phyloP scores from a whole-genome alignment of 2,113 vertebrate species.

The Rhinolophus sinicus region DNA sequence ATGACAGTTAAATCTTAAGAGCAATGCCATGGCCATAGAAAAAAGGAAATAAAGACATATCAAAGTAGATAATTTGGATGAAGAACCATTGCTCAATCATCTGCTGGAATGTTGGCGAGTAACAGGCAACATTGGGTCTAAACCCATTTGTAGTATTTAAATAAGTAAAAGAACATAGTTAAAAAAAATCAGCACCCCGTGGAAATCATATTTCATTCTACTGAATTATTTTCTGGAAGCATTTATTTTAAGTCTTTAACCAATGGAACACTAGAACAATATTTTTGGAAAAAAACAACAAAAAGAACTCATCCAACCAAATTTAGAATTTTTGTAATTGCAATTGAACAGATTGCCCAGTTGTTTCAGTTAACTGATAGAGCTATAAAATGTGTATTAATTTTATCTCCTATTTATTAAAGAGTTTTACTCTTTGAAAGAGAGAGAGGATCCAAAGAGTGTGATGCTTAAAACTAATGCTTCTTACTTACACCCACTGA shows the following conservation, averaged over 20 bases:
- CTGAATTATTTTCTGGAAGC: background rate
- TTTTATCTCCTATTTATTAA: slow-evolving; percentile 25
- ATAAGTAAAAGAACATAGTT: background rate
- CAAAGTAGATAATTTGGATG: slow-evolving; percentile 1
- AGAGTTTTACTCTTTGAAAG: background rate
- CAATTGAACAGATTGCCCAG: background rate
- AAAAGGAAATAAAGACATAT: background rate
- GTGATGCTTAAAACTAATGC: background rate
- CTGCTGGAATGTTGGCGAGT: background rate
- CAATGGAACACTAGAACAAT: background rate
- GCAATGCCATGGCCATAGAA: background rate
- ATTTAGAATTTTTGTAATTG: slow-evolving; percentile 7
- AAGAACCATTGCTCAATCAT: background rate
- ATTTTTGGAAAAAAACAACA: background rate
- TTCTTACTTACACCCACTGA: slow-evolving; percentile 20
- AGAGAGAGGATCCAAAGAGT: slow-evolving; percentile 18
- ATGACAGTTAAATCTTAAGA: slow-evolving; percentile 9
- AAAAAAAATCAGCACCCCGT: background rate
- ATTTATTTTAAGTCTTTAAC: slow-evolving; percentile 23
- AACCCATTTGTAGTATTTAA: background rate
- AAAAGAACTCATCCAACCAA: background rate
- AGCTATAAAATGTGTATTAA: slow-evolving; percentile 21
- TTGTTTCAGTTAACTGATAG: slow-evolving; percentile 10
- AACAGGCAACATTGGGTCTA: background rate
- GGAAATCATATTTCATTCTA: slow-evolving; percentile 2